Evolutionary conservation across 2,113 vertebrate species (phyloP), one percentile per base, ranked within the genome.

Genomic region (Mastomys coucha): DNA sequence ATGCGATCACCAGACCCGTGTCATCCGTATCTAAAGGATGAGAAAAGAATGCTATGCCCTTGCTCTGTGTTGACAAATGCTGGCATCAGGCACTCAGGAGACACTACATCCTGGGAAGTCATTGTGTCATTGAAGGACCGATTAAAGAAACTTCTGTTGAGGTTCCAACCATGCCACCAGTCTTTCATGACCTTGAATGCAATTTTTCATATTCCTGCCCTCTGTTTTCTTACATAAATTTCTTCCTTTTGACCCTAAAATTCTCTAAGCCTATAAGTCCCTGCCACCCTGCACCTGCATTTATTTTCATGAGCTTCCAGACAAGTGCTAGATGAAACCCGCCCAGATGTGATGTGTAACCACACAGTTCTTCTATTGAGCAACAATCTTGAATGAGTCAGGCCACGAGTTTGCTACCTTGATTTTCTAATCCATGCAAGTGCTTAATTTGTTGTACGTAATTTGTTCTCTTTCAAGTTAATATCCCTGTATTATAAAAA

Each of bases 381-480:
- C 78, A 85, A 58, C 76, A 63, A 17, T 73, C 80, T 36, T 36
- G 0, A 53, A 70, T 89, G 91, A 96, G 97, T 93, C 93, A 94
- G 65, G 95, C 85, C 88, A 84, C 69, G 70, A 95, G 76, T 77
- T 53, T 33, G 70, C 86, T 93, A 94, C 95, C 97, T 97, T 73
- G 49, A 91, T 96, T 94, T 97, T 92, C 96, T 97, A 97, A 97
- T 97, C 96, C 96, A 91, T 91, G 96, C 97, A 96, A 98, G 93
- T 91, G 86, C 95, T 97, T 97, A 97, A 98, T 98, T 97, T 97
- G 96, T 97, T 97, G 97, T 96, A 93, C 95, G 94, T 96, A 97
- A 98, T 97, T 97, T 98, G 96, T 97, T 97, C 96, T 94, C 96
- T 98, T 98, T 98, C 97, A 97, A 98, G 96, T 97, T 98, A 98